Evolutionary conservation across 2,888 invertebrate genomes (phyloP).

Genomic region (Meliscaeva auricollis): DNA sequence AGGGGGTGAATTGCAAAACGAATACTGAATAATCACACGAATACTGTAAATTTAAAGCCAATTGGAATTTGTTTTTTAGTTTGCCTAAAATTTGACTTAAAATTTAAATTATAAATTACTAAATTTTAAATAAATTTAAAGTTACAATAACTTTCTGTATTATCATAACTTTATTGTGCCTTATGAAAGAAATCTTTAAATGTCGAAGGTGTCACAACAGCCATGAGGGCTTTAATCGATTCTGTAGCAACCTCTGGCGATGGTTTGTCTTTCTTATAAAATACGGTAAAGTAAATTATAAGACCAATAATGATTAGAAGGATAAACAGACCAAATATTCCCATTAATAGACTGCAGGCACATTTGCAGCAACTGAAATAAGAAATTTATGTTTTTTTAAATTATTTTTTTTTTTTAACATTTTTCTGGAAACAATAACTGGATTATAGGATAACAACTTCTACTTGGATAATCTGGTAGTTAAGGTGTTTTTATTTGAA

Average conservation of each 20-base stretch:
- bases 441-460: background rate
- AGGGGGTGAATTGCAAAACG: too few relatives aligned
- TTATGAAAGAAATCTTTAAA: conserved; percentile 78
- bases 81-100: background rate
- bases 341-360: conserved; percentile 80
- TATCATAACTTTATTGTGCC: background rate
- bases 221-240: conserved; percentile 73
- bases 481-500: too few relatives aligned
- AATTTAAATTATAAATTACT: background rate
- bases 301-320: conserved; percentile 80
- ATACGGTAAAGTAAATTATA: conserved; percentile 82
- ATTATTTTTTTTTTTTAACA: background rate
- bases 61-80: background rate
- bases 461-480: background rate
- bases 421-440: background rate
- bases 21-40: too few relatives aligned
- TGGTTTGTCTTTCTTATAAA: conserved; percentile 78
- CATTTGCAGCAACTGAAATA: conserved; percentile 81
- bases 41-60: background rate
- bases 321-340: conserved; percentile 79
- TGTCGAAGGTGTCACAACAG: conserved; percentile 78
- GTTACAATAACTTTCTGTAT: background rate
- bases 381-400: conserved; percentile 23
- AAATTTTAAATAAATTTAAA: background rate
- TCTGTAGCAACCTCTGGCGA: conserved; percentile 49